phyloP scores from a whole-genome alignment of 2,113 vertebrate genomes.

The Rynchops niger region DNA sequence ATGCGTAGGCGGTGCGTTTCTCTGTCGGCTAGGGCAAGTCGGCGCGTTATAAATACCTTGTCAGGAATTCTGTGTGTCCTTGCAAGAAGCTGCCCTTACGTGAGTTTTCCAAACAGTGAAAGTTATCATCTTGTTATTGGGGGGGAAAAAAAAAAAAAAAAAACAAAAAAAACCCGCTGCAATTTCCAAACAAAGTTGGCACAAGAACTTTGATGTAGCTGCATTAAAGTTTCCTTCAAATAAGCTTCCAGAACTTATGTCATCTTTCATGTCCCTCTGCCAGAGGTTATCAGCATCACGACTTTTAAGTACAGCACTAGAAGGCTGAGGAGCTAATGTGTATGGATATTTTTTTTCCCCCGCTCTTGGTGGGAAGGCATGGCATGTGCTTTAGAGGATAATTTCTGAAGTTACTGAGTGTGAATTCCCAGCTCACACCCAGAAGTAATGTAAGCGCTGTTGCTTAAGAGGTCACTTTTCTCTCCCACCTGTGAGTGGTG shows the following conservation, averaged over 20 bases:
- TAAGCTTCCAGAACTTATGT: not conserved
- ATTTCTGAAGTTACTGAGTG: not conserved
- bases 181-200: not conserved
- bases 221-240: not conserved
- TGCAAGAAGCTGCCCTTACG: not conserved
- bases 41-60: not conserved
- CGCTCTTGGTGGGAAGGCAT: not conserved
- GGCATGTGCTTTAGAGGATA: not conserved
- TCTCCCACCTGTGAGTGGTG: not conserved
- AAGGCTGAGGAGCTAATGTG: not conserved
- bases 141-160: too few relatives aligned
- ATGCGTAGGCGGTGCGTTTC: accelerated
- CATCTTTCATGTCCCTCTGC: not conserved
- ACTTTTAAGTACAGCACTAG: not conserved
- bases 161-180: not conserved
- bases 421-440: not conserved
- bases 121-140: not conserved
- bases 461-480: not conserved
- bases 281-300: not conserved
- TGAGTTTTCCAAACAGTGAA: not conserved
- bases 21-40: not conserved
- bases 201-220: not conserved
- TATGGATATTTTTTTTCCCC: not conserved
- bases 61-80: not conserved
- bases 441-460: not conserved